Evolutionary conservation across 2,888 invertebrate genomes (phyloP), one percentile per base, ranked within the genome.

Genomic region (Drosophila pseudotakahashii): DNA sequence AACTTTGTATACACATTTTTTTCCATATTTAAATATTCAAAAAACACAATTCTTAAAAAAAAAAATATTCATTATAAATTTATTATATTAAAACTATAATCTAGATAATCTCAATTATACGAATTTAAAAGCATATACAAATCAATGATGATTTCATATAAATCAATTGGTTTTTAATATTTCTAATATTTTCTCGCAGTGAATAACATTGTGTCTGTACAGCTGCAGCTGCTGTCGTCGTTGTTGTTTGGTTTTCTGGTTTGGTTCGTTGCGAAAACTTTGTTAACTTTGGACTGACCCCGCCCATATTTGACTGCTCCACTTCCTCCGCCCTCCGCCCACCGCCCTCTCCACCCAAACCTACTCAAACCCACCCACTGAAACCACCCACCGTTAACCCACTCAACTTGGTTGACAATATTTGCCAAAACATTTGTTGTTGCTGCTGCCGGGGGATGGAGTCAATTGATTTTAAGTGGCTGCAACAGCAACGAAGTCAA

Each of bases 391-490:
- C 45, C 16, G 30, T 53, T 50, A 42, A 37, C 45, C 57, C 58
- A 26, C 52, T 73, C 55, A 39, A 55, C 59, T 68, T 51, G 72
- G 67, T 76, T 82, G 82, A 86, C 82, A 82, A 86, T 88, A 82
- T 82, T 88, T 86, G 82, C 71, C 54, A 69, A 68, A 62, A 86
- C 67, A 57, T 71, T 81, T 77, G 76, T 62, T 72, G 54, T 48
- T 67, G 79, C 63, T 59, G 79, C 63, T 61, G 73, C 50, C 45
- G 62, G 69, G 64, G 70, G 78, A 68, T 73, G 44, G 69, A 60
- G 75, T 66, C 88, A 84, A 84, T 84, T 84, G 84, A 88, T 84
- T 88, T 89, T 84, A 79, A 84, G 84, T 87, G 85, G 73, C 73
- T 70, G 69, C 79, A 72, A 69, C 71, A 53, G 51, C 57, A 72